These are phyloP conservation scores for Dusona sp. DNA, from an alignment of 2,888 invertebrate genomes.

Conservation along the genomic window DNA sequence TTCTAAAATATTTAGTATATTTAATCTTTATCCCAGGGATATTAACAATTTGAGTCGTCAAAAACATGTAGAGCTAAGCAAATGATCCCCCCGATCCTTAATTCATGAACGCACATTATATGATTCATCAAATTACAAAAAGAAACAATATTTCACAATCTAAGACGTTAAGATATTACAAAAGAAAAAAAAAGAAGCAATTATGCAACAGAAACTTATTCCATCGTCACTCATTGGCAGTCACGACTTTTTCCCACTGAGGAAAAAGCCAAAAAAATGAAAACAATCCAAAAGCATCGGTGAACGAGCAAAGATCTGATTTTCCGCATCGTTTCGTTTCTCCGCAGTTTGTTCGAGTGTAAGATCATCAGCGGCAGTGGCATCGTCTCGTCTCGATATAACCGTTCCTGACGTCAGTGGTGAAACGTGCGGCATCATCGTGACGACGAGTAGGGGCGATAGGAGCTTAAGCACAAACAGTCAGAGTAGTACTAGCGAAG, in stretches of 20 bases:
- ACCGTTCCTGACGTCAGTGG: slow-evolving; percentile 73
- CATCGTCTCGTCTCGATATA: slow-evolving; percentile 75
- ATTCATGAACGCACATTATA: background rate
- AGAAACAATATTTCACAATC: background rate
- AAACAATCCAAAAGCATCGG: background rate
- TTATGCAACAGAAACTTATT: background rate
- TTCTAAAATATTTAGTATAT: background rate
- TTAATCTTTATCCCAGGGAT: background rate
- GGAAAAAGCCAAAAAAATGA: background rate
- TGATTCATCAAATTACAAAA: background rate
- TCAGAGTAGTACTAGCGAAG: slow-evolving; percentile 18
- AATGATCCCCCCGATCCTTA: background rate
- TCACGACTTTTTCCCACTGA: background rate
- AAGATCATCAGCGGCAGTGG: slow-evolving; percentile 69
- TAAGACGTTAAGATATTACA: background rate
- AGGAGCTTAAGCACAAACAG: slow-evolving; percentile 23
- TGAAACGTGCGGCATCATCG: slow-evolving; percentile 50
- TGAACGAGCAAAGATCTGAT: slow-evolving; percentile 1
- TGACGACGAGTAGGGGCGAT: slow-evolving; percentile 1
- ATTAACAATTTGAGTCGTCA: background rate
- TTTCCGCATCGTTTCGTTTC: slow-evolving; percentile 44
- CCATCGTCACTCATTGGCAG: background rate
- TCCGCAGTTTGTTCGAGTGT: slow-evolving; percentile 59
- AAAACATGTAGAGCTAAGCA: background rate
- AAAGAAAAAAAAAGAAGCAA: background rate